Evolutionary conservation across 2,888 invertebrate species (phyloP).

Genomic region (Idaea straminata): DNA sequence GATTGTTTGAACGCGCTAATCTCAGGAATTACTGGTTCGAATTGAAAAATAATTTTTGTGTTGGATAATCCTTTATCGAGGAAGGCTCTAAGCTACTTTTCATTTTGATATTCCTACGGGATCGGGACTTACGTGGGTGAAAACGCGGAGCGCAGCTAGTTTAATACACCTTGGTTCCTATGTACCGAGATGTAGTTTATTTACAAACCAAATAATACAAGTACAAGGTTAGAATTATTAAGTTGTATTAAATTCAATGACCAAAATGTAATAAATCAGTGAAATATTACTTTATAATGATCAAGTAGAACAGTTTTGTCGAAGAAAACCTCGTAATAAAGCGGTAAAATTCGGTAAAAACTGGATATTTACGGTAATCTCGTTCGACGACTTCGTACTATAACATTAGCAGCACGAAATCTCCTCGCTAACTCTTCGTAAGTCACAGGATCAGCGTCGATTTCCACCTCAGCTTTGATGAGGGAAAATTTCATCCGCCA

Average conservation of each 20-base stretch:
- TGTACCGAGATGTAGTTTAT: no score
- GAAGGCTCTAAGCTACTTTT: no score
- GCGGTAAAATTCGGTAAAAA: slow-evolving; percentile 29
- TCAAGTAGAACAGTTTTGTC: neutral
- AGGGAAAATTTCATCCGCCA: slow-evolving; percentile 74
- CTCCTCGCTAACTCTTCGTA: slow-evolving; percentile 62
- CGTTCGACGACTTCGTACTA: slow-evolving; percentile 53
- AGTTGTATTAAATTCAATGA: neutral
- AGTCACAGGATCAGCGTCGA: slow-evolving; percentile 66
- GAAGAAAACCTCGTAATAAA: neutral
- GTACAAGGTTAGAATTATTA: no score
- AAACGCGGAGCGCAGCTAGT: no score
- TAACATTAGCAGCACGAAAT: slow-evolving; percentile 62
- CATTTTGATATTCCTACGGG: no score
- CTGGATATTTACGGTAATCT: slow-evolving; percentile 62
- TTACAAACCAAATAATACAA: no score
- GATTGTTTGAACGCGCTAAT: no score
- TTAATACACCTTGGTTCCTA: no score
- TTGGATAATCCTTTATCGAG: no score
- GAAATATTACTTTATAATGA: neutral
- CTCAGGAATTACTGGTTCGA: no score
- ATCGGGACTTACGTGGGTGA: no score
- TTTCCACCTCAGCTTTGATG: slow-evolving; percentile 68
- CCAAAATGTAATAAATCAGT: neutral
- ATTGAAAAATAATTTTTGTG: no score